Percentiles rank a stretch among this genome's conserved stretches.
Conservation (phyloP, 2,113 vertebrate species). For the Acinonyx jubatus region DNA sequence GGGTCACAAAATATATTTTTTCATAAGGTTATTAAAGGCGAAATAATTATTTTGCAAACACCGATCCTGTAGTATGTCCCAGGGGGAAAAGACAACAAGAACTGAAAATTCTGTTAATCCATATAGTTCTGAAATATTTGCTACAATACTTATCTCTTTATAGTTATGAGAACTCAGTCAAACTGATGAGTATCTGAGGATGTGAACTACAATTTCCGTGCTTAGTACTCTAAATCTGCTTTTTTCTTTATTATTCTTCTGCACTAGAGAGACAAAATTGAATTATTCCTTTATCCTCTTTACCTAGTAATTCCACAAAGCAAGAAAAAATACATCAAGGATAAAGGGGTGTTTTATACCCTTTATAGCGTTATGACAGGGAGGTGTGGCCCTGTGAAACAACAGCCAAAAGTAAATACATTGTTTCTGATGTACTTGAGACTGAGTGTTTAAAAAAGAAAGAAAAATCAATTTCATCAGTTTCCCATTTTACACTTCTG, state of each 20-base stretch:
- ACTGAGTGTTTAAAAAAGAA: slow-evolving; percentile 20
- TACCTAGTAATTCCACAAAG: slow-evolving; percentile 75
- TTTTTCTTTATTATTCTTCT: slow-evolving; percentile 64
- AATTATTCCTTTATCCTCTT: slow-evolving; percentile 80
- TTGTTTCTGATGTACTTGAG: slow-evolving; percentile 24
- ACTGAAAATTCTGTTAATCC: slow-evolving; percentile 78
- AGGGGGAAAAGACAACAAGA: slow-evolving; percentile 54
- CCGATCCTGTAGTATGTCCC: slow-evolving; percentile 72
- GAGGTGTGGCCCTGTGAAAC: slow-evolving; percentile 1
- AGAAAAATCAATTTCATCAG: slow-evolving; percentile 69
- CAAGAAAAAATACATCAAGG: slow-evolving; percentile 62
- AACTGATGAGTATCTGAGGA: slow-evolving; percentile 74
- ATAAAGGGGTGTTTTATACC: slow-evolving; percentile 42
- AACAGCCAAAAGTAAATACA: slow-evolving; percentile 42
- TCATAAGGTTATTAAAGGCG: slow-evolving; percentile 76
- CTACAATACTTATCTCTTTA: slow-evolving; percentile 75
- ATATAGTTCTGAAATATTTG: slow-evolving; percentile 82
- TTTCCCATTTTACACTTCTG: slow-evolving; percentile 72
- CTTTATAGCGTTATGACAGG: background rate
- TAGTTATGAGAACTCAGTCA: slow-evolving; percentile 79
- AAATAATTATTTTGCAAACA: slow-evolving; percentile 80
- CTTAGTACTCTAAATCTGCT: slow-evolving; percentile 67
- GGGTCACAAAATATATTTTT: slow-evolving; percentile 76
- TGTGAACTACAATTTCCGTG: slow-evolving; percentile 75
- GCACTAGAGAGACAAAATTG: slow-evolving; percentile 69